Base-by-base conservation (phyloP, 2,113 vertebrate species). In the Mesocricetus auratus region DNA sequence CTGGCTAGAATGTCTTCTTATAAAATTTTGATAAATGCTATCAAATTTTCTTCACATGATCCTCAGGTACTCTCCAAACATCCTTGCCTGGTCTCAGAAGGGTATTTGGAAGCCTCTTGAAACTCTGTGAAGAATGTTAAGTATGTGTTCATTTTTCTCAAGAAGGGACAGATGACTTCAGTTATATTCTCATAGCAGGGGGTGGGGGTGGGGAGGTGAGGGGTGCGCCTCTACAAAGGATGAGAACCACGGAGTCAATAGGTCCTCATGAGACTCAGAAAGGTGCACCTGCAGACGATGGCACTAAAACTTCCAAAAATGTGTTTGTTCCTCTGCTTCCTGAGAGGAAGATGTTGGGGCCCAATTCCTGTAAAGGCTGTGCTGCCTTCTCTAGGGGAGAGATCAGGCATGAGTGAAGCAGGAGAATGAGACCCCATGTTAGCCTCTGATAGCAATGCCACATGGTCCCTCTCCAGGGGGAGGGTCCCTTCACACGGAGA, bases 61-160 rank as follows among this genome's bases (percentile, higher is more conserved):
- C 16, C 53, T 56, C 86, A 66, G 19, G 31, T 31, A 11, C 16
- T 69, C 86, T 78, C 64, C 73, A 91, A 36, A 60, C 69, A 73
- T 53, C 39, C 22, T 56, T 24, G 62, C 64, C 0, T 69, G 56
- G 39, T 47, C 47, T 87, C 85, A n/a, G 22, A 81, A 90, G 4
- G 39, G 12, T 79, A 15, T 74, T 68, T 60, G 1, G 66, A 64
- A 86, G 50, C 36, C 79, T 81, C 75, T 69, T 31, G 42, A 71
- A 71, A 91, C 22, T 68, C 29, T 68, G 79, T 11, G 17, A 53
- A 86, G 83, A 95, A 86, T 58, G 62, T 94, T 53, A 94, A 90
- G 86, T 64, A 16, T 58, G 19, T 42, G 24, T 87, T 69, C 81
- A 45, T n/a, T 96, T 81, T 78, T 81, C 71, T 89, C 12, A 1